Evolutionary conservation across 2,113 vertebrate species (phyloP), one percentile per base, ranked within the genome.

Genomic region (Platichthys stellatus): DNA sequence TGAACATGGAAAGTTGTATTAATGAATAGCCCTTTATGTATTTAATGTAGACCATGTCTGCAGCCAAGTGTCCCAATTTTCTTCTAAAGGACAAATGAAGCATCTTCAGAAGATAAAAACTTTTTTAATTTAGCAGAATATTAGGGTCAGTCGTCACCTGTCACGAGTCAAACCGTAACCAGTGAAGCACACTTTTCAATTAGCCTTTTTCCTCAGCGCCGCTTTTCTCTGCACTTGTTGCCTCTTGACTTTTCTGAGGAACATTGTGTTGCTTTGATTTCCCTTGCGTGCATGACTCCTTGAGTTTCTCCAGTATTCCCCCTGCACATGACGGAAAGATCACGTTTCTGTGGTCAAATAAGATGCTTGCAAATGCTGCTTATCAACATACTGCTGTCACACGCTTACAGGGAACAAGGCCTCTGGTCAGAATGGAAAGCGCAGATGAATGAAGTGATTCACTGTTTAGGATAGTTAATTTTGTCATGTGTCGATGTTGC

Each of bases 401-500:
- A 74, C 80, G 63, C 51, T 67, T 26, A 2, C 49, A 31, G 38
- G 23, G 59, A 69, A 60, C 58, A 14, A 63, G 28, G 57, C 69
- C 62, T 2, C 24, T 23, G 43, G n/a, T 62, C n/a, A 49, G 45
- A 66, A n/a, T 45, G 0, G n/a, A 69, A 21, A 72, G 20, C 28
- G 10, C 23, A 45, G 57, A 21, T n/a, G 23, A 73, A 86, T 71
- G 35, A 87, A 89, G 69, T 6, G 15, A 53, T 3, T 7, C 76
- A 51, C 43, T 81, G 76, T 84, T 83, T 80, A 51, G 56, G 5
- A 9, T 43, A 2, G 20, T 18, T 66, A 60, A 74, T 53, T 70
- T 40, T 66, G 80, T 86, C 84, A 86, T 74, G 84, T 80, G 86
- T 79, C 9, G 9, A 14, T 17, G 49, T n/a, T 69, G 18, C 24